Percentiles rank a stretch among this genome's conserved stretches.
These are phyloP conservation scores for Stegana nigrithorax DNA, from an alignment of 2,888 invertebrate genomes.

Conservation along the genomic window DNA sequence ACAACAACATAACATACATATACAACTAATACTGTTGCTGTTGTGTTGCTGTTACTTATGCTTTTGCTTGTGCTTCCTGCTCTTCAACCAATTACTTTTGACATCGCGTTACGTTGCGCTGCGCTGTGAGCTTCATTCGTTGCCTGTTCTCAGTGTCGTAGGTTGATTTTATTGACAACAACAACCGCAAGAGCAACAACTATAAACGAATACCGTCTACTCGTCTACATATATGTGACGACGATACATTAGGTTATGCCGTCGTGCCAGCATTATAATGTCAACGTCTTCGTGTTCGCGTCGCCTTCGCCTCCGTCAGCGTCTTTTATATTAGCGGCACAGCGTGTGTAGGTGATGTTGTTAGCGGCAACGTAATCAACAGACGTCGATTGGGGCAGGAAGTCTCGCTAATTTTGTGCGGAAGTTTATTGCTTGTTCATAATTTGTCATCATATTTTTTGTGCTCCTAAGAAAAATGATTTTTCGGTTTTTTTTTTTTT, in stretches of 20 bases:
- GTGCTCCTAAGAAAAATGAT: neutral
- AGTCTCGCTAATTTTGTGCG: constrained; percentile 50
- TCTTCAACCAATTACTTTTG: constrained; percentile 9
- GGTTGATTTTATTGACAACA: too few relatives aligned
- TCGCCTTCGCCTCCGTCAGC: constrained; percentile 17
- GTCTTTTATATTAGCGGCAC: too few relatives aligned
- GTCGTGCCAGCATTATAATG: too few relatives aligned
- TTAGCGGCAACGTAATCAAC: constrained; percentile 32
- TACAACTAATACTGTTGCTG: too few relatives aligned
- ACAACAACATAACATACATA: too few relatives aligned
- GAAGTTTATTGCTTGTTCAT: constrained; percentile 55
- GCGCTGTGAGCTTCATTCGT: neutral
- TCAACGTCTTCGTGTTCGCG: constrained; percentile 11
- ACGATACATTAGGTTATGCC: too few relatives aligned
- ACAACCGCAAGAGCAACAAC: too few relatives aligned
- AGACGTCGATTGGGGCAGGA: constrained; percentile 39
- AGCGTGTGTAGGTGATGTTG: too few relatives aligned
- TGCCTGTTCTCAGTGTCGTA: too few relatives aligned
- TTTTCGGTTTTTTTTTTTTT: too few relatives aligned
- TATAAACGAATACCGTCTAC: too few relatives aligned
- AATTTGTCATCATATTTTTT: constrained; percentile 42
- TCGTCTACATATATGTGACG: neutral
- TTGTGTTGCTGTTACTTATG: neutral
- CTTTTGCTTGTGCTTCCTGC: neutral
- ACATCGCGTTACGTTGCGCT: neutral